A percentile compares a stretch with the other conserved stretches of the same genome.
phyloP scores from a whole-genome alignment of 1,140 invertebrate genomes.

The Hesperophylax magnus region DNA sequence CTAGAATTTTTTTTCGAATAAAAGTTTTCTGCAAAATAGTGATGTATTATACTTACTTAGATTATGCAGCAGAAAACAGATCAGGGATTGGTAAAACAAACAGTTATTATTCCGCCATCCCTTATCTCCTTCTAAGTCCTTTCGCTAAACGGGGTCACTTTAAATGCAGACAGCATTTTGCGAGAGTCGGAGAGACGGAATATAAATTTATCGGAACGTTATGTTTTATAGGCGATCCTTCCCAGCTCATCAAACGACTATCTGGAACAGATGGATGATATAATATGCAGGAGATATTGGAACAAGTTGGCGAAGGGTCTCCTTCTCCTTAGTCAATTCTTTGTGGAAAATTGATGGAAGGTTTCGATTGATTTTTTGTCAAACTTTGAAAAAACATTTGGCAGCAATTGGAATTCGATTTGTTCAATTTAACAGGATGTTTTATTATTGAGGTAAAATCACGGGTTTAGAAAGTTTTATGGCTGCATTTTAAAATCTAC shows the following conservation, averaged over 20 bases:
- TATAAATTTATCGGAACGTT: conserved; percentile 53
- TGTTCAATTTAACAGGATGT: conserved; percentile 17
- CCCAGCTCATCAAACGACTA: conserved; percentile 50
- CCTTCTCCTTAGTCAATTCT: neutral
- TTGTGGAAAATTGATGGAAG: conserved; percentile 36
- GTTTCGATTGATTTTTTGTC: conserved; percentile 33
- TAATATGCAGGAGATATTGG: conserved; percentile 37
- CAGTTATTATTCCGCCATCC: too few relatives aligned
- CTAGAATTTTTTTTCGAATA: too few relatives aligned
- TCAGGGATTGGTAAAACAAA: too few relatives aligned
- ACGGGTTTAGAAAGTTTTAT: too few relatives aligned
- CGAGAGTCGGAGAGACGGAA: conserved; percentile 33
- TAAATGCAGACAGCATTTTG: conserved; percentile 20
- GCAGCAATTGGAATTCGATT: conserved; percentile 27
- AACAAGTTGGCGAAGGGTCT: conserved; percentile 5
- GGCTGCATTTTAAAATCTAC: too few relatives aligned
- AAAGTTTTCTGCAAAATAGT: too few relatives aligned
- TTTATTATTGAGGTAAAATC: too few relatives aligned
- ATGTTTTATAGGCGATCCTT: conserved; percentile 49
- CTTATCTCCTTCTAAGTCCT: neutral
- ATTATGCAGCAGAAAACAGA: too few relatives aligned
- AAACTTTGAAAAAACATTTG: conserved; percentile 26
- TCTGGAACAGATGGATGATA: conserved; percentile 45
- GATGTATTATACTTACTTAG: too few relatives aligned
- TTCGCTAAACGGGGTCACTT: conserved; percentile 9